A percentile compares a stretch with the other conserved stretches of the same genome.
Conservation (phyloP, 1,140 invertebrate genomes). For the Trialeurodes vaporariorum region DNA sequence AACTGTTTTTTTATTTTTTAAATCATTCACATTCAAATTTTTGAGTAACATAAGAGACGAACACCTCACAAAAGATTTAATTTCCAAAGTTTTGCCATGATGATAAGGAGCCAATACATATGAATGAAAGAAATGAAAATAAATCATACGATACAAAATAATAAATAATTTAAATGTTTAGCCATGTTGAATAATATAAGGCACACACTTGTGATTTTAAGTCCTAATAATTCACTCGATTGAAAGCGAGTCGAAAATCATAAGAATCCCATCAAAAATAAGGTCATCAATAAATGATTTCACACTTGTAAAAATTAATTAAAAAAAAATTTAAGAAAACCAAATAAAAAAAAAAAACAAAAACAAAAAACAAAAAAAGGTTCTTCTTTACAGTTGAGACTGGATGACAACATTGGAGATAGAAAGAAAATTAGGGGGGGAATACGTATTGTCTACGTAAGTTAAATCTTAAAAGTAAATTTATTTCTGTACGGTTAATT, state of each 20-base stretch:
- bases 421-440: too few species aligned
- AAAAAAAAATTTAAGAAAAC: neutral
- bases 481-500: neutral
- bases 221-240: neutral
- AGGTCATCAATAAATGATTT: neutral
- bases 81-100: too few species aligned
- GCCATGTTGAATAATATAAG: neutral
- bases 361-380: neutral
- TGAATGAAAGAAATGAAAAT: neutral
- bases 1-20: neutral
- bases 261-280: neutral
- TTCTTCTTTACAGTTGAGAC: too few species aligned
- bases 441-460: neutral
- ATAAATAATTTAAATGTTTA: neutral
- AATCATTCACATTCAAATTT: neutral
- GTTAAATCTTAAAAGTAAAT: neutral
- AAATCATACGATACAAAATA: neutral
- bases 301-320: neutral
- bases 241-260: neutral
- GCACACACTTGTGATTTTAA: neutral
- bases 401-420: too few species aligned
- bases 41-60: neutral
- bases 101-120: neutral
- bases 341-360: neutral
- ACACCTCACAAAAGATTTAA: neutral